Evolutionary conservation across 2,797 vertebrate genomes (phyloP), one percentile per base, ranked within the genome.

Genomic region (Pseudotriccus pelzelni): DNA sequence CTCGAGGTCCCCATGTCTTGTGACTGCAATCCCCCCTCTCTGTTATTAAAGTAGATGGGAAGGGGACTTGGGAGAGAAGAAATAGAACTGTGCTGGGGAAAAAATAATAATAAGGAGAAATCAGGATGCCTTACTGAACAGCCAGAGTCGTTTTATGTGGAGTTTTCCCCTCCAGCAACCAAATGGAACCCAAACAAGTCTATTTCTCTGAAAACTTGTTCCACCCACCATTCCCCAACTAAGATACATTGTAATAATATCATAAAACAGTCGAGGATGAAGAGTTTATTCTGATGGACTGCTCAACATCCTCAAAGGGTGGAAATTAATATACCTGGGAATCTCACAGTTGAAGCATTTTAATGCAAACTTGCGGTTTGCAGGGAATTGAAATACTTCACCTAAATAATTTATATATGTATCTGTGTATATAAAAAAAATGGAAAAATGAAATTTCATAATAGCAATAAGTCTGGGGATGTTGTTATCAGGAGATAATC

Each of bases 401-500:
- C 95, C 96, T 97, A 98, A 98, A 98, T 98, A 97, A 98, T 98
- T 98, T 97, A 98, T 98, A 93, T 96, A 97, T 93, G 87, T 97
- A 84, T 96, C 89, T 91, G 76, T 96, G 90, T 97, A 94, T 97
- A 97, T 96, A 96, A 97, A 97, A 97, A 97, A 98, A 91, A 59
- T 79, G 78, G 62, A 47, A 53, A 94, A 97, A 96, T 10, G 94
- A 97, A 97, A 98, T 97, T 97, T 98, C 92, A 97, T 98, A 98
- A 98, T 97, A 97, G 97, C 96, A 95, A 58, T 96, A 97, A 97
- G 97, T 96, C 97, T 97, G 96, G 87, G 90, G 87, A 97, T 97
- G 97, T 94, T 98, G 97, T 97, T 97, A 97, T 97, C 97, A 97
- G 96, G 97, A 98, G 97, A 97, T 98, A 98, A 98, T 98, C 98